Base-by-base conservation (phyloP, 2,888 invertebrate genomes). In the Drosophila hamatofila region DNA sequence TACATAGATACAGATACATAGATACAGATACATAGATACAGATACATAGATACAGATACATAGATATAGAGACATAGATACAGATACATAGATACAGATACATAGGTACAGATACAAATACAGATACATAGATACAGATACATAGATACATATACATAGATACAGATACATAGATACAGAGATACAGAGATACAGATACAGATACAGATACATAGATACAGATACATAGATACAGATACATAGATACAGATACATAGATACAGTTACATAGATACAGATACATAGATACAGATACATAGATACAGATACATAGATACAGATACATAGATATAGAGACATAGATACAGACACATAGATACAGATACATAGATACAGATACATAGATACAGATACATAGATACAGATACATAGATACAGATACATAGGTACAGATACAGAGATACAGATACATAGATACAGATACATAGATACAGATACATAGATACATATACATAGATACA, bases 381-480 rank as follows among this genome's bases (percentile, higher is more conserved):
- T n/a, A n/a, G 9, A 41, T 41, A 41, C 9, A 46, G 25, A 25
- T 25, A 25, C n/a, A 48, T n/a, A n/a, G 46, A 48, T 48, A 48
- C n/a, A 48, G 46, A 48, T 27, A 27, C 18, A 41, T n/a, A n/a
- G 41, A 41, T 41, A 41, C n/a, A 48, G 46, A 48, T 46, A 46
- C 18, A 41, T n/a, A n/a, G 41, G 18, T 41, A 18, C 25, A 48
- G 46, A 48, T 48, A 48, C n/a, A 30, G 27, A 27, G 27, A 46
- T 46, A 46, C 16, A 42, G 41, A 42, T 42, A 46, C 16, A 48
- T n/a, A n/a, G 48, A 48, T 48, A 46, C 44, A 23, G 44, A 23
- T 44, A 48, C n/a, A 48, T n/a, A n/a, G 46, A 46, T 46, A 46
- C 25, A 48, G 27, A 48, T 48, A 48, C 27, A 48, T n/a, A n/a